Evolutionary conservation across 2,113 vertebrate genomes (phyloP), one percentile per base, ranked within the genome.

Genomic region (Ifrita kowaldi): DNA sequence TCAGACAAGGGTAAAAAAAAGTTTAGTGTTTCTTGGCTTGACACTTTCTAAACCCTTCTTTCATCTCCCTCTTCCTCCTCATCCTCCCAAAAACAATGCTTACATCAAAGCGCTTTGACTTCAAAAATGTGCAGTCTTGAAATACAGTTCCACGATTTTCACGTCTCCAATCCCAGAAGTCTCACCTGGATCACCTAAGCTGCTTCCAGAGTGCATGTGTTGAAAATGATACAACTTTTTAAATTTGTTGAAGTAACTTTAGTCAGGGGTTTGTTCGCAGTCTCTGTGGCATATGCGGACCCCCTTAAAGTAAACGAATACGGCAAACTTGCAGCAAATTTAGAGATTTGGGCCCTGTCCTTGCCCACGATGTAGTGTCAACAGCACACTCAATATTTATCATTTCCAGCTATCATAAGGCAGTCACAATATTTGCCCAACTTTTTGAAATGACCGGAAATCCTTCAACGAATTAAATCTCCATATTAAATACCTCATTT

Each of bases 91-190:
- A 86, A 71, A 19, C 55, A 92, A 33, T 0, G 1, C 47, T 86
- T 68, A 71, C 83, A 84, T 81, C 91, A 41, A 87, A 92, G 87
- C n/a, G 16, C 46, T 89, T 67, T 47, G 82, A 19, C 42, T 69
- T 87, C 49, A 86, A 63, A 70, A 32, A 19, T 39, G 19, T 71
- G 65, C 47, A 57, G 2, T 67, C 37, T 56, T 33, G n/a, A 70
- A 79, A 87, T 19, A 30, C 49, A 76, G 1, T 73, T 73, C 74
- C 49, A 35, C 15, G 13, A 37, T 80, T 80, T 83, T 70, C 33
- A 10, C 17, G 21, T 64, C 39, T 81, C 42, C 21, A 17, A 13
- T 32, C 76, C 46, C 28, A 17, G 12, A 89, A 83, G 13, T 33
- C 70, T 83, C 59, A 50, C n/a, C 41, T n/a, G 6, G 28, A 19